Evolutionary conservation across 2,888 invertebrate genomes (phyloP).

Genomic region (Ennomos fuscantarius): DNA sequence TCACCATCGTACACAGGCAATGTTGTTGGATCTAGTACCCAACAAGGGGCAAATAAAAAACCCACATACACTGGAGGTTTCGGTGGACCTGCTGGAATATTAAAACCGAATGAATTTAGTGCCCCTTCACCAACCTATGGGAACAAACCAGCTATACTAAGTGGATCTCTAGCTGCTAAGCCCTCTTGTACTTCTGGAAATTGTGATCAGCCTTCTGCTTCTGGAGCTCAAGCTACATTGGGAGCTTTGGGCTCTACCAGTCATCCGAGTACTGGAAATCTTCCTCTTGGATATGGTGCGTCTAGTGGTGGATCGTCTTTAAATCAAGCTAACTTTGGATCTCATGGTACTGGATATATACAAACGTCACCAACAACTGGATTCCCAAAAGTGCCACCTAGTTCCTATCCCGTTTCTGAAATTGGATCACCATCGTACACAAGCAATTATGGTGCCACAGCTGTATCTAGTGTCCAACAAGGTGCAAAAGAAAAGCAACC

Average conservation of each 20-base stretch:
- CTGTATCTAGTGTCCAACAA: conserved; percentile 23
- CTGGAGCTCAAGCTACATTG: background rate
- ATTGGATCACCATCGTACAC: conserved; percentile 17
- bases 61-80: conserved; percentile 59
- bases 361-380: conserved; percentile 31
- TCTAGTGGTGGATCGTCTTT: conserved; percentile 10
- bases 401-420: conserved; percentile 11
- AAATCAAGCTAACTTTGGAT: conserved; percentile 21
- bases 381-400: conserved; percentile 6
- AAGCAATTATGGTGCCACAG: conserved; percentile 17
- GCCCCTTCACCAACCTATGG: conserved; percentile 28
- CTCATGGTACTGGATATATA: conserved; percentile 27
- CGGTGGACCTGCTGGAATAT: conserved; percentile 57
- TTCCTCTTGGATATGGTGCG: conserved; percentile 11
- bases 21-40: conserved; percentile 24
- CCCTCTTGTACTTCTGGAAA: conserved; percentile 26
- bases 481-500: conserved; percentile 43
- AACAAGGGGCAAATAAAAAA: conserved; percentile 39
- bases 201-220: conserved; percentile 10
- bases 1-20: conserved; percentile 8
- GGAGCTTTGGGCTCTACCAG: conserved; percentile 1
- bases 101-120: conserved; percentile 58
- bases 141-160: conserved; percentile 6
- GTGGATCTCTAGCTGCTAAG: conserved; percentile 7
- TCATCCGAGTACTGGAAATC: conserved; percentile 5